Evolutionary conservation across 2,797 vertebrate species (phyloP).

Genomic region (Distichodus sexfasciatus): DNA sequence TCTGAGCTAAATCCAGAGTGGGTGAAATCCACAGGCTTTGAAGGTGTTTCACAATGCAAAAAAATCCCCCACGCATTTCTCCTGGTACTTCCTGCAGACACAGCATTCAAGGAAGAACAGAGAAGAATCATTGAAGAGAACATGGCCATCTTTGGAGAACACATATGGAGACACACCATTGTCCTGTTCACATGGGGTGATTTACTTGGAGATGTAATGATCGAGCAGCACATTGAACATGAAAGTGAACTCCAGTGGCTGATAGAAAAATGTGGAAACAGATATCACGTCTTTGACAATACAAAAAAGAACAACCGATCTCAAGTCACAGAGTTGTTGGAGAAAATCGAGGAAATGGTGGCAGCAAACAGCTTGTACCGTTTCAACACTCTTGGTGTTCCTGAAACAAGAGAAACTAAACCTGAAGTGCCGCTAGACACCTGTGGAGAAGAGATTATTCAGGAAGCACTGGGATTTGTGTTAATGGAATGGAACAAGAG

Average conservation of each 20-base stretch:
- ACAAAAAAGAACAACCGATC: background rate
- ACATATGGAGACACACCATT: conserved; percentile 53
- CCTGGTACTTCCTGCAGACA: conserved; percentile 5
- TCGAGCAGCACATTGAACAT: background rate
- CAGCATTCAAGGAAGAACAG: background rate
- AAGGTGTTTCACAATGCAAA: background rate
- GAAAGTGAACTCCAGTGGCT: background rate
- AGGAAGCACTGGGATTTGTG: background rate
- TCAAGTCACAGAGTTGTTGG: background rate
- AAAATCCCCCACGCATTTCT: background rate
- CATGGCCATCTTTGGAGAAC: background rate
- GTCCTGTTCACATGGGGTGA: conserved; percentile 60
- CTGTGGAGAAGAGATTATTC: background rate
- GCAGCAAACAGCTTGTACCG: background rate
- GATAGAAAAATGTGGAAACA: background rate
- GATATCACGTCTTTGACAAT: background rate
- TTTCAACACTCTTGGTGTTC: background rate
- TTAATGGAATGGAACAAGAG: background rate
- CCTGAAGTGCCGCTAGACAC: background rate
- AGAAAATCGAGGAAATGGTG: background rate
- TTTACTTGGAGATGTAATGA: conserved; percentile 49
- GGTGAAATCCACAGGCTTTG: background rate
- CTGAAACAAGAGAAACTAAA: background rate
- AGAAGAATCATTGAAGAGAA: conserved; percentile 4
- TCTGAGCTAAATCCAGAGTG: background rate